phyloP scores from a whole-genome alignment of 2,888 invertebrate species.

The Andricus curvator region DNA sequence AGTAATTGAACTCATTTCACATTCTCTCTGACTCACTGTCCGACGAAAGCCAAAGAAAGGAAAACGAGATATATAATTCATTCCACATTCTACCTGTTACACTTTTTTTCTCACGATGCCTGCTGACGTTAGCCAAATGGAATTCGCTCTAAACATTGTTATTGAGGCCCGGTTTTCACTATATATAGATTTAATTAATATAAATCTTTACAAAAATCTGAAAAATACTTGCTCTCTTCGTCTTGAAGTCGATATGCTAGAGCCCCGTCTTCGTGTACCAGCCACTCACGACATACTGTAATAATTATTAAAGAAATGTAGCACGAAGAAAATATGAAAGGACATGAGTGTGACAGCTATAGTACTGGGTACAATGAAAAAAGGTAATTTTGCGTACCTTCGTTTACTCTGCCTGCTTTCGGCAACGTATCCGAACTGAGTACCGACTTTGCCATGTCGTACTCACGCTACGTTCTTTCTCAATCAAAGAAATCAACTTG shows the following conservation, averaged over 20 bases:
- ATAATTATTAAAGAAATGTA: slow-evolving; percentile 59
- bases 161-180: not conserved
- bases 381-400: slow-evolving; percentile 77
- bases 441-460: slow-evolving; percentile 73
- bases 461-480: not conserved
- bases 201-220: not conserved
- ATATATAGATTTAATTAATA: not conserved
- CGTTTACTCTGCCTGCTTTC: slow-evolving; percentile 84
- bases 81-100: slow-evolving; percentile 9
- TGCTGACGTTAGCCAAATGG: slow-evolving; percentile 30
- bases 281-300: slow-evolving; percentile 90
- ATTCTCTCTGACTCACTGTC: slow-evolving; percentile 27
- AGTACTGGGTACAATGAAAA: slow-evolving; percentile 43
- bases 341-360: slow-evolving; percentile 44
- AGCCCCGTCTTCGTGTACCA: slow-evolving; percentile 91
- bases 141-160: slow-evolving; percentile 21
- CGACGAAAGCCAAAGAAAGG: not conserved
- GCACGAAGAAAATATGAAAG: slow-evolving; percentile 36
- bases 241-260: slow-evolving; percentile 89
- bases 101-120: slow-evolving; percentile 29
- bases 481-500: not conserved
- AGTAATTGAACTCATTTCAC: not conserved
- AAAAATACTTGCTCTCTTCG: slow-evolving; percentile 85
- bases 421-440: slow-evolving; percentile 80
- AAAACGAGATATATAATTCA: slow-evolving; percentile 16